phyloP scores from a whole-genome alignment of 2,888 invertebrate genomes.

The Lagria hirta region DNA sequence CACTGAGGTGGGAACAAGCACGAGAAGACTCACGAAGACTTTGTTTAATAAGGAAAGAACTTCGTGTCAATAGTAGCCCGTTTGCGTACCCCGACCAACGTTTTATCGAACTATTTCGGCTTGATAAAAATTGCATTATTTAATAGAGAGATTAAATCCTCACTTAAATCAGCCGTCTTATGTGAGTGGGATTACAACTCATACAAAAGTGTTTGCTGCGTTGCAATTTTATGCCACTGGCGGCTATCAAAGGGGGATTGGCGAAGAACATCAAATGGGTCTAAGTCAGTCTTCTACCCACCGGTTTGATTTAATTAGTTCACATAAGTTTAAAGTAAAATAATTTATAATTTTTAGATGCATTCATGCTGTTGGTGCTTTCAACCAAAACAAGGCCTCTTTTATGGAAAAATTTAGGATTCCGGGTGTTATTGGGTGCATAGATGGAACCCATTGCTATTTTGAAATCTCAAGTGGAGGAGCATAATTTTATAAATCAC shows the following conservation, averaged over 20 bases:
- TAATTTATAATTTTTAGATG: not conserved
- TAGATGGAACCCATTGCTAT: constrained; percentile 7
- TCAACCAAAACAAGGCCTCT: not conserved
- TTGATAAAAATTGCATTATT: not conserved
- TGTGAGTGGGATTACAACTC: not conserved
- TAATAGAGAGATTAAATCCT: not conserved
- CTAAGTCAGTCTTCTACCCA: too few relatives aligned
- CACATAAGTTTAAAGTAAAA: too few relatives aligned
- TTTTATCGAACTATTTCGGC: not conserved
- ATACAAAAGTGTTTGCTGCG: not conserved
- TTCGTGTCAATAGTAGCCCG: not conserved
- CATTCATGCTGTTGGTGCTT: not conserved
- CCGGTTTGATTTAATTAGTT: too few relatives aligned
- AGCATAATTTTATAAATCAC: constrained; percentile 5
- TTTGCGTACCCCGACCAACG: not conserved
- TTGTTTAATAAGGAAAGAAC: too few relatives aligned
- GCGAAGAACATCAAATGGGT: not conserved
- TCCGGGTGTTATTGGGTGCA: constrained; percentile 8
- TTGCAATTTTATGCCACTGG: too few relatives aligned
- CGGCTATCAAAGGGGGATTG: not conserved
- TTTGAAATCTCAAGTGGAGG: not conserved
- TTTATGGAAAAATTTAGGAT: too few relatives aligned
- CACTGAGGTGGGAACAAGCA: too few relatives aligned
- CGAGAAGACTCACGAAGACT: too few relatives aligned
- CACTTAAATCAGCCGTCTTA: not conserved